Evolutionary conservation across 2,113 vertebrate genomes (phyloP).

Genomic region (Cettia cetti): DNA sequence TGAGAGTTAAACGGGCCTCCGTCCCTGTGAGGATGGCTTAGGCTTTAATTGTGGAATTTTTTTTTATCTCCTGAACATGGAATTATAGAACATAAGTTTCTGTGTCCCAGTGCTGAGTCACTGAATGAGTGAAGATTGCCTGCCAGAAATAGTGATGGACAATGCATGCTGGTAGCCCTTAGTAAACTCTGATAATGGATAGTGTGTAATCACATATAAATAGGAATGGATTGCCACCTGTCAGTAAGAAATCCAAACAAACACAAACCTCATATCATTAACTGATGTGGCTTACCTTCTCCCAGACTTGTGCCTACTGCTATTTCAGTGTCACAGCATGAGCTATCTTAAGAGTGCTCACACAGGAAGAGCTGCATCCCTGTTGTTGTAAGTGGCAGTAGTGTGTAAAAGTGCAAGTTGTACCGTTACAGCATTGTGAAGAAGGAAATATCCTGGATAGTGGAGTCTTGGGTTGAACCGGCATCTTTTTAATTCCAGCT

Average conservation of each 20-base stretch:
- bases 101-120: neutral
- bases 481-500: neutral
- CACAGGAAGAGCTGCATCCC: neutral
- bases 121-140: neutral
- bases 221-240: neutral
- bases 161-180: neutral
- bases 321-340: neutral
- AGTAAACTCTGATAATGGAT: neutral
- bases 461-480: neutral
- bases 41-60: neutral
- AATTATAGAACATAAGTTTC: neutral
- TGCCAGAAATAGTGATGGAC: neutral
- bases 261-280: neutral
- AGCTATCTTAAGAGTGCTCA: neutral
- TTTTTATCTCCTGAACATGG: neutral
- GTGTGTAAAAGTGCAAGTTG: neutral
- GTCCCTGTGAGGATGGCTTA: neutral
- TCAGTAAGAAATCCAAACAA: neutral
- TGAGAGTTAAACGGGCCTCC: slow-evolving; percentile 46
- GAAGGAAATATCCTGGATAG: neutral
- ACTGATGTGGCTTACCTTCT: neutral
- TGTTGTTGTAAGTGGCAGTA: neutral
- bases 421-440: neutral
- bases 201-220: neutral
- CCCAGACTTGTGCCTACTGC: neutral